phyloP scores from a whole-genome alignment of 2,113 vertebrate genomes.

The Oreochromis aureus region DNA sequence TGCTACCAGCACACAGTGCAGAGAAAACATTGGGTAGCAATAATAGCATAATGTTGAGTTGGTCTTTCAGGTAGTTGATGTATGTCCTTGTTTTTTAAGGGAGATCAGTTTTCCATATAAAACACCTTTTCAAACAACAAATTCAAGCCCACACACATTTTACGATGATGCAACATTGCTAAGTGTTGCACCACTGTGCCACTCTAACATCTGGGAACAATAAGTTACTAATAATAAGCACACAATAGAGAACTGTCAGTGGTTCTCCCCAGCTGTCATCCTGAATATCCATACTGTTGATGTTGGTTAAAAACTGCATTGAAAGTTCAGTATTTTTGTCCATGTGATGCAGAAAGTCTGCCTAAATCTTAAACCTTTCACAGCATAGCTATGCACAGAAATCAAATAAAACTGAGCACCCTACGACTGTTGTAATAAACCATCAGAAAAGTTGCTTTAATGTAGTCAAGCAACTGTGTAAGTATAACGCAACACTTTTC shows the following conservation, averaged over 20 bases:
- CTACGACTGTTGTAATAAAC: background rate
- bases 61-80: background rate
- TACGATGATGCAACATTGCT: background rate
- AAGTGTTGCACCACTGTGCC: background rate
- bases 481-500: background rate
- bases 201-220: background rate
- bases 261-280: background rate
- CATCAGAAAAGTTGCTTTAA: background rate
- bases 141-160: background rate
- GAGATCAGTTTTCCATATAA: background rate
- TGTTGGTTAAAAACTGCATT: background rate
- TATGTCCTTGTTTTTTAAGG: background rate
- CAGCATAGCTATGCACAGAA: accelerated
- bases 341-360: background rate
- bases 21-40: background rate
- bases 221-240: background rate
- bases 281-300: background rate
- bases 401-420: background rate
- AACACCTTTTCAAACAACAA: background rate
- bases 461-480: background rate
- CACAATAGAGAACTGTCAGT: background rate
- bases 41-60: background rate
- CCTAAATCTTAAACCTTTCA: background rate
- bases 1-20: background rate
- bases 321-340: background rate